Evolutionary conservation across 92 coral and sea anemone genomes (phyloP), one percentile per base, ranked within the genome.

Genomic region (Diadumene lineata): DNA sequence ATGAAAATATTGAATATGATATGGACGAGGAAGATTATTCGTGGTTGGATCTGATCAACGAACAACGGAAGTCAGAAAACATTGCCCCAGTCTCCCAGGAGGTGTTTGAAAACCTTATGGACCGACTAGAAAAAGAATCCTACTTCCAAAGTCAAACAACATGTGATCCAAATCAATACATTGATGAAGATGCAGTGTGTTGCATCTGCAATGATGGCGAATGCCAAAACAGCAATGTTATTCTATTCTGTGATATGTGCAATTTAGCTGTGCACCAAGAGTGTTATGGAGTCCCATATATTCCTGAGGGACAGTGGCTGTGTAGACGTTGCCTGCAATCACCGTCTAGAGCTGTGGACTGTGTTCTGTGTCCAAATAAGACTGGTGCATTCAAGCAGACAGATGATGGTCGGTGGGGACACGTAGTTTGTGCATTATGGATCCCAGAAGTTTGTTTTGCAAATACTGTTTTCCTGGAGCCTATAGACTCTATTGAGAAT

Each of bases 281-380:
- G 73, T 96, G 99, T 84, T 96, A 96, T 78, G 99, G 99, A 19
- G 99, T 96, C 24, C 99, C 99, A 18, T 96, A 96, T 76, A 96
- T 96, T 68, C 99, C 99, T 2, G 99, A 96, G 86, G 99, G 99
- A 43, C 99, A 96, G 89, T 96, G 99, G 99, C 96, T 96, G 34
- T 96, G 99, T 58, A 86, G 99, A 50, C 87, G 99, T 25, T 96
- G 99, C 76, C 87, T 96, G 76, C 97, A 96, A 80, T 96, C 99
- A 32, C 99, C 99, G 44, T 96, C 99, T 19, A 86, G 97, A 68
- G 97, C 90, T 1, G 99, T 96, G 1, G 99, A 96, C 76, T 96
- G 99, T 76, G 96, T 90, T 50, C 75, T 96, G 71, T 96, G 99
- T 61, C 99, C 99, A 30, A 96, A 92, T 84, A 96, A 92, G 81